These are phyloP conservation scores for Macquaria ambigua DNA, from an alignment of 2,113 vertebrate species.

Conservation along the genomic window DNA sequence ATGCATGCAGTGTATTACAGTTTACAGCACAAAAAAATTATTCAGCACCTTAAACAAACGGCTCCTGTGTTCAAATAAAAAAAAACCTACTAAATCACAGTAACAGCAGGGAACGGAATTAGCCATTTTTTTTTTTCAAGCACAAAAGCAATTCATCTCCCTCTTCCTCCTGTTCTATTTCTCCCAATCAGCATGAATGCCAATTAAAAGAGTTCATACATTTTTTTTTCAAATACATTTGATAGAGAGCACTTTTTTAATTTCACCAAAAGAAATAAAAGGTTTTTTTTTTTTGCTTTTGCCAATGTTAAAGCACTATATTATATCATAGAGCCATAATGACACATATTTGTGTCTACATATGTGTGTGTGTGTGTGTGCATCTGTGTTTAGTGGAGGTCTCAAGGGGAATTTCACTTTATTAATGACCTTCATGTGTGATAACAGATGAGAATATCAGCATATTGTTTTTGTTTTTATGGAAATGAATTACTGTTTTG, in stretches of 20 bases:
- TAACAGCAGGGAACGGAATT: constrained; percentile 63
- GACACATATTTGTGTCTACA: constrained; percentile 42
- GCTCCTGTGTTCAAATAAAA: constrained; percentile 79
- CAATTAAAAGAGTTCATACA: constrained; percentile 54
- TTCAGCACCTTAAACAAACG: constrained; percentile 84
- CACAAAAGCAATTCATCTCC: constrained; percentile 54
- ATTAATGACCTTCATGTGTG: constrained; percentile 72
- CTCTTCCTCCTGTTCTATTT: constrained; percentile 21
- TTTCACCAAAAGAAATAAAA: constrained; percentile 36
- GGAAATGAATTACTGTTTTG: constrained; percentile 72
- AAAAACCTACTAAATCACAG: constrained; percentile 42
- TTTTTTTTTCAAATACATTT: constrained; percentile 28
- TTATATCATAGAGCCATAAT: constrained; percentile 27
- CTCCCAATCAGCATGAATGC: constrained; percentile 35
- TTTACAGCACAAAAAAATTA: constrained; percentile 82
- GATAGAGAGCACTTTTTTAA: constrained; percentile 6
- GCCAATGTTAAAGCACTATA: not conserved
- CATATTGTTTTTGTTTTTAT: constrained; percentile 71
- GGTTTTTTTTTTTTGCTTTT: not conserved
- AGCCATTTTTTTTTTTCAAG: constrained; percentile 47
- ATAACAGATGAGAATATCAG: constrained; percentile 70
- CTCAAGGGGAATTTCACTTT: constrained; percentile 59
- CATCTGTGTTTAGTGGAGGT: constrained; percentile 42
- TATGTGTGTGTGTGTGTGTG: constrained; percentile 18
- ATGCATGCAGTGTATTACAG: not conserved